These are phyloP conservation scores for Microplitis demolitor DNA, from an alignment of 1,140 invertebrate species.

Conservation along the genomic window DNA sequence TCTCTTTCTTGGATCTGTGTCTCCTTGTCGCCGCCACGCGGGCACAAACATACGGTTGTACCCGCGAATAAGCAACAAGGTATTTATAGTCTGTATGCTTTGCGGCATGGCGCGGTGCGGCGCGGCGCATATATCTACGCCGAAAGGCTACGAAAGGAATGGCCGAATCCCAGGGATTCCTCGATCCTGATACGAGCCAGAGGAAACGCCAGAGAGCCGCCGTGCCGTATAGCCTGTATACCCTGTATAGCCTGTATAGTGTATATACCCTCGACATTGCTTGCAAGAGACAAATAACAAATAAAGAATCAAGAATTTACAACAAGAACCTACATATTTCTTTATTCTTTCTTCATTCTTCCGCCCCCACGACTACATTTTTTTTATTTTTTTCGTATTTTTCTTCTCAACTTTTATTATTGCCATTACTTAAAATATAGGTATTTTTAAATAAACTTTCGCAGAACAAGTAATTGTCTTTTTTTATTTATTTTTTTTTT, in stretches of 20 bases:
- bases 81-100: slow-evolving; percentile 46
- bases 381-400: background rate
- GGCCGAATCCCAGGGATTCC: slow-evolving; percentile 49
- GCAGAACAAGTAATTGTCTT: too few relatives aligned
- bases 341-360: slow-evolving; percentile 13
- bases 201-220: background rate
- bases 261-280: background rate
- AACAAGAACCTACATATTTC: slow-evolving; percentile 5
- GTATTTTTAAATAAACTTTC: too few relatives aligned
- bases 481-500: too few relatives aligned
- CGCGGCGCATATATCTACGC: slow-evolving; percentile 27
- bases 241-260: too few relatives aligned
- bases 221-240: too few relatives aligned
- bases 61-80: slow-evolving; percentile 39
- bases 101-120: too few relatives aligned
- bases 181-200: slow-evolving; percentile 23
- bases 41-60: background rate
- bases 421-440: too few relatives aligned
- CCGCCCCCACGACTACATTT: background rate
- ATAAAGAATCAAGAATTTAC: slow-evolving; percentile 2
- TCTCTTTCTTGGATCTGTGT: background rate
- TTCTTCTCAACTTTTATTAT: background rate
- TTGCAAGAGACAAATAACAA: slow-evolving; percentile 4
- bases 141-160: slow-evolving; percentile 35
- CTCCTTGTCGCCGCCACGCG: slow-evolving; percentile 16